phyloP scores from a whole-genome alignment of 2,888 invertebrate species.

The Dicranocentrus wangi region DNA sequence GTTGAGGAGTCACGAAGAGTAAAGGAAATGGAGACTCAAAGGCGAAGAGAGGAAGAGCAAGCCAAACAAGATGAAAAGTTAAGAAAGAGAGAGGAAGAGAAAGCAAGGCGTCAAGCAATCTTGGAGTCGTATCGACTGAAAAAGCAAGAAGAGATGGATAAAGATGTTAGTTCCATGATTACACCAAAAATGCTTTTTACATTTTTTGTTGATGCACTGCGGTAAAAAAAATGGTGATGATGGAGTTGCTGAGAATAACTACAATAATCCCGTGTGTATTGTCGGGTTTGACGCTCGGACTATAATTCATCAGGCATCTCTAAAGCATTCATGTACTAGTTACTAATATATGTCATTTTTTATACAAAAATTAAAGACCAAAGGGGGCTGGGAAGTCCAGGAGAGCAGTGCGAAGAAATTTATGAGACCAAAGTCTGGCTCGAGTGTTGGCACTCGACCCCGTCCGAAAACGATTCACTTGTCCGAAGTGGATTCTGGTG shows the following conservation, averaged over 20 bases:
- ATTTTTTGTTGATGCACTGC: conserved; percentile 34
- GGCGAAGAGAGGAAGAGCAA: conserved; percentile 81
- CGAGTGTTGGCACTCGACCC: conserved; percentile 78
- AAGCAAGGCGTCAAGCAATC: conserved; percentile 88
- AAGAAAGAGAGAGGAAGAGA: conserved; percentile 87
- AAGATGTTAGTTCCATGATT: conserved; percentile 71
- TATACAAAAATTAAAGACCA: conserved; percentile 55
- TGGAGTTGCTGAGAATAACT: neutral
- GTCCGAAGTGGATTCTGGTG: conserved; percentile 82
- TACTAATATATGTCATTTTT: conserved; percentile 8
- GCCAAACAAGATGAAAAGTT: conserved; percentile 81
- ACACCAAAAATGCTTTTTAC: conserved; percentile 50
- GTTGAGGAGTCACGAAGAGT: conserved; percentile 89
- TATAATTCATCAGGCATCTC: neutral
- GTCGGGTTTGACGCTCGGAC: too few relatives aligned
- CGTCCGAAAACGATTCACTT: conserved; percentile 90
- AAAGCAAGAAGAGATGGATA: conserved; percentile 77
- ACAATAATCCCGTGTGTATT: neutral
- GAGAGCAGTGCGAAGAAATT: conserved; percentile 72
- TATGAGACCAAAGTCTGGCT: conserved; percentile 80
- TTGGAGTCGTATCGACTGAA: conserved; percentile 94
- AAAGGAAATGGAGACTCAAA: conserved; percentile 87
- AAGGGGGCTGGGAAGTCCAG: conserved; percentile 72
- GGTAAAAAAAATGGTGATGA: neutral
- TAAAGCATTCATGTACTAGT: neutral